Evolutionary conservation across 2,888 invertebrate species (phyloP).

Genomic region (Chymomyza caudatula): DNA sequence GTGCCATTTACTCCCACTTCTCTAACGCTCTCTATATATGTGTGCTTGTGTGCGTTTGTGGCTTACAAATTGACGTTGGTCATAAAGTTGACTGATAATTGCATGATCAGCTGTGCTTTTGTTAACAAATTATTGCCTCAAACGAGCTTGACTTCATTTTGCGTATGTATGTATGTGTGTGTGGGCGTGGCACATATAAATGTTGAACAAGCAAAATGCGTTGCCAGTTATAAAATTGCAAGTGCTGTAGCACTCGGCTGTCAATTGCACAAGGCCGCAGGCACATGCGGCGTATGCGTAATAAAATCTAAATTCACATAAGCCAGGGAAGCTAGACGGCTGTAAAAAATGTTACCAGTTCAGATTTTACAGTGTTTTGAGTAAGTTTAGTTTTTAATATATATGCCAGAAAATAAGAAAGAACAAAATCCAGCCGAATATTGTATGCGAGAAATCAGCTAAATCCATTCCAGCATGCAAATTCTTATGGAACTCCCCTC

Average conservation of each 20-base stretch:
- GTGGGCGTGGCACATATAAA: background rate
- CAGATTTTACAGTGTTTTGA: too few relatives aligned
- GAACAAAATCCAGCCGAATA: too few relatives aligned
- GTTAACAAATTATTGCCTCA: slow-evolving; percentile 27
- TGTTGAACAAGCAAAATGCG: background rate
- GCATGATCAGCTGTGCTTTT: slow-evolving; percentile 29
- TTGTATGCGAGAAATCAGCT: too few relatives aligned
- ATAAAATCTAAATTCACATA: background rate
- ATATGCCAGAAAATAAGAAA: too few relatives aligned
- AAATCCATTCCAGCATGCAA: too few relatives aligned
- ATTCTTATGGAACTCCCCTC: too few relatives aligned
- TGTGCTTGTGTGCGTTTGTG: background rate
- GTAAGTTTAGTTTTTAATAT: too few relatives aligned
- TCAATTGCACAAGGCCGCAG: slow-evolving; percentile 2
- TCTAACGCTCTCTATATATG: background rate
- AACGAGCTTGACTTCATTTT: background rate
- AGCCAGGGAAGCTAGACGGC: background rate
- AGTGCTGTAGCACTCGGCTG: background rate
- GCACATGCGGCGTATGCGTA: slow-evolving; percentile 7
- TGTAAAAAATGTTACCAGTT: too few relatives aligned
- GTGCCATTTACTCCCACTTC: background rate
- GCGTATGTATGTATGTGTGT: background rate
- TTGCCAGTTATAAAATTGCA: background rate
- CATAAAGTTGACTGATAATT: slow-evolving; percentile 43
- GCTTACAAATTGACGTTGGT: slow-evolving; percentile 27